Percentiles rank a stretch among this genome's conserved stretches.
Evolutionary conservation across 2,113 vertebrate species (phyloP).

Genomic region (Paracanthobrama guichenoti): DNA sequence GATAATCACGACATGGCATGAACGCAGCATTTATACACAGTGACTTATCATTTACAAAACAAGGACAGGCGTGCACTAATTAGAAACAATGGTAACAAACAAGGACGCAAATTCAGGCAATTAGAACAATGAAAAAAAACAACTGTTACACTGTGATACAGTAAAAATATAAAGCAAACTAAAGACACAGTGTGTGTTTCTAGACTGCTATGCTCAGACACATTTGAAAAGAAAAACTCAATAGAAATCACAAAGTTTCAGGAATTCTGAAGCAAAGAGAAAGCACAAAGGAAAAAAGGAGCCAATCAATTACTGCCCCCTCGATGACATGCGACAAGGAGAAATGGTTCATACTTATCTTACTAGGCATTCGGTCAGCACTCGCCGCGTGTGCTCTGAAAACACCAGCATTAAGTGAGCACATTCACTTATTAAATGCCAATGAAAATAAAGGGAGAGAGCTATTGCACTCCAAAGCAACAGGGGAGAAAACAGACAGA

Average conservation of each 20-base stretch:
- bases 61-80: no score
- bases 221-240: slow-evolving; percentile 62
- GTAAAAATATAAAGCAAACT: not conserved
- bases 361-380: slow-evolving; percentile 61
- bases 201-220: slow-evolving; percentile 33
- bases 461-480: slow-evolving; percentile 70
- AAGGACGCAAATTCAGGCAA: no score
- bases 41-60: no score
- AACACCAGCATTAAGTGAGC: slow-evolving; percentile 68
- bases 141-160: not conserved
- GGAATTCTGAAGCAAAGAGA: slow-evolving; percentile 61
- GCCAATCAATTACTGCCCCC: slow-evolving; percentile 71
- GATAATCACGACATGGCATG: no score
- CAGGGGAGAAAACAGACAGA: slow-evolving; percentile 69
- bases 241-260: slow-evolving; percentile 64
- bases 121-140: no score
- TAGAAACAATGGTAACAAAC: no score
- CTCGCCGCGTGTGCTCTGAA: slow-evolving; percentile 57
- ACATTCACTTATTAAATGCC: slow-evolving; percentile 74
- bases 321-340: slow-evolving; percentile 54
- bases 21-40: no score
- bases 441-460: slow-evolving; percentile 74
- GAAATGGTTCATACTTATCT: slow-evolving; percentile 66
- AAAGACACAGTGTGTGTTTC: slow-evolving; percentile 36
- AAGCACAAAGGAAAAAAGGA: slow-evolving; percentile 65